Evolutionary conservation across 2,888 invertebrate species (phyloP), one percentile per base, ranked within the genome.

Genomic region (Cinara cedri): DNA sequence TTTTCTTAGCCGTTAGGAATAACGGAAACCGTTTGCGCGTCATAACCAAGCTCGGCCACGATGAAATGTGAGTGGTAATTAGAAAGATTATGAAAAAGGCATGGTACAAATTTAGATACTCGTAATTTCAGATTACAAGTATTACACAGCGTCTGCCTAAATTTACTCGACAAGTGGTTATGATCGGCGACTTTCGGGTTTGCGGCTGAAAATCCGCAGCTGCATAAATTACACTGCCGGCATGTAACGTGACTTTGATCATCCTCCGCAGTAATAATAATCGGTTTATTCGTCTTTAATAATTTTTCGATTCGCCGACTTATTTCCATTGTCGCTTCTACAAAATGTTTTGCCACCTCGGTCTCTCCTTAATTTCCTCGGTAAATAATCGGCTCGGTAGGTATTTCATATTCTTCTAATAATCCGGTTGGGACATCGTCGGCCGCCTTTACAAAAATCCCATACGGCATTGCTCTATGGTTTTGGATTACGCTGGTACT

Each of bases 1-100:
- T 83, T 83, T 82, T 86, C 85, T 78, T 84, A 84, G 74, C 83
- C 85, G 49, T 83, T 68, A 0, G 85, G 83, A 51, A 85, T 82
- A 4, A 85, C 81, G 14, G 46, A 44, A n/a, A 68, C 68, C 3
- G 46, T 34, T 3, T 68, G 9, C 16, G 6, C 21, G n/a, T 72
- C 49, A 26, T 24, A 54, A 21, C 44, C 44, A 26, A 81, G 57
- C 19, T 72, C 51, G 9, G 3, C 11, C 0, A 66, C 16, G 4
- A 51, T 49, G 16, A 66, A 66, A 16, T 66, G 66, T 3, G 26
- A 1, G 6, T 66, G 49, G 24, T 66, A 66, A 1, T 51, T 51
- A 9, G 49, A 49, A 2, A 66, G 1, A n/a, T 68, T 68, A 3
- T 68, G 49, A 0, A 66, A 11, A 10, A 51, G 24, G 16, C 66